Base-by-base conservation (phyloP, 2,888 invertebrate species). In the Gymnocheta viridis region DNA sequence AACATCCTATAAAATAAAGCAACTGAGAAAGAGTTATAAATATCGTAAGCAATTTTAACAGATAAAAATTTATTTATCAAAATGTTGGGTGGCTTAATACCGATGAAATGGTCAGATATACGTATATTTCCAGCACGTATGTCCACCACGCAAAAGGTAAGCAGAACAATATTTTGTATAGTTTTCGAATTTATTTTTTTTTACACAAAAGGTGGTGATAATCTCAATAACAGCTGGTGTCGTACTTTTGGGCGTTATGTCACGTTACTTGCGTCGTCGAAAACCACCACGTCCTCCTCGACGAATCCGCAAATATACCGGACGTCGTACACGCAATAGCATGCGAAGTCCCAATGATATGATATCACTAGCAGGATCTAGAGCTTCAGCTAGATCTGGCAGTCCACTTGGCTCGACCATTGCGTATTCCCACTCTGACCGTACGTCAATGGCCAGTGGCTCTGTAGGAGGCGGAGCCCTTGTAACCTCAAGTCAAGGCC, bases 171-270 rank as follows among this genome's bases (percentile, higher is more conserved):
- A 12, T 7, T n/a, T 4, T 49, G 6, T 35, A 3, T 0, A 12
- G 5, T 14, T 29, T 22, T 12, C 6, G 49, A 32, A 22, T 24
- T 2, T 4, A 4, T 10, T 10, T 56, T 35, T 12, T 32, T 22
- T 38, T 49, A 2, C n/a, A 77, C 79, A 5, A 0, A 67, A 92
- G 92, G 89, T 96, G 91, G 92, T 91, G 19, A 87, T 91, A 24
- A 87, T 92, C 41, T 92, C 92, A 2, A 86, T 92, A 35, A 90
- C 91, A 9, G 94, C 94, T 54, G 96, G 98, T 89, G 95, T 97
- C 22, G 94, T 96, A 9, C 93, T 98, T n/a, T 94, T 98, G 51
- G 96, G 96, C 47, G 94, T 97, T 10, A 92, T 98, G 35, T 96
- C 98, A 51, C 94, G 95, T 87, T 96, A 96, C 91, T 93, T 97